Percentiles rank a stretch among this genome's conserved stretches.
Evolutionary conservation across 2,888 invertebrate species (phyloP).

Genomic region (Oscheius sp.): DNA sequence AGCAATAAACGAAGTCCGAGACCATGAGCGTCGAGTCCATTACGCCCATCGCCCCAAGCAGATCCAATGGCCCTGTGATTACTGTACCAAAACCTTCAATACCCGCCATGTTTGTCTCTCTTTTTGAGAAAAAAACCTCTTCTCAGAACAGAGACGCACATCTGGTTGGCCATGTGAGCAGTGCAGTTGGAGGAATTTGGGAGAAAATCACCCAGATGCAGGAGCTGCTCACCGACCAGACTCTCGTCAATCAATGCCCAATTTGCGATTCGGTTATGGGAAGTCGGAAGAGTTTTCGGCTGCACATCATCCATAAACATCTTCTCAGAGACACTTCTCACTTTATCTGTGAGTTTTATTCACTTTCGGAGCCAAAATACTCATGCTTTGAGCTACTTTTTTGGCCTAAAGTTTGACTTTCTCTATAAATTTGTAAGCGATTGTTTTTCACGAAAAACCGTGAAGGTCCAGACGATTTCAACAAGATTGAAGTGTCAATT

Average conservation of each 20-base stretch:
- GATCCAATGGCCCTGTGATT: conserved; percentile 22
- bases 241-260: conserved; percentile 32
- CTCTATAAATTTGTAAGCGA: too few relatives aligned
- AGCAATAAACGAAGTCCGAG: conserved; percentile 27
- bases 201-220: conserved; percentile 29
- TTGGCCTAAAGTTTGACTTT: too few relatives aligned
- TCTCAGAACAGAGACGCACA: conserved; percentile 27
- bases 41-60: not conserved
- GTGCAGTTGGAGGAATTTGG: conserved; percentile 28
- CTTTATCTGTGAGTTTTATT: conserved; percentile 16
- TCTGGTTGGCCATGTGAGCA: conserved; percentile 25
- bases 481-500: too few relatives aligned
- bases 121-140: not conserved
- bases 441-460: not conserved
- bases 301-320: conserved; percentile 33
- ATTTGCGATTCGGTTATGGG: conserved; percentile 33
- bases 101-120: conserved; percentile 17
- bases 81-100: conserved; percentile 21
- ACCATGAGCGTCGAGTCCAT: conserved; percentile 24
- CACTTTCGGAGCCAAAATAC: not conserved
- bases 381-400: not conserved
- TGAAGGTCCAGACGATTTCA: too few relatives aligned
- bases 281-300: conserved; percentile 31
- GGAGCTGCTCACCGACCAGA: conserved; percentile 30
- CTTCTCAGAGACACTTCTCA: conserved; percentile 16